These are phyloP conservation scores for Enteromius argenteus DNA, from an alignment of 2,797 vertebrate species.

Conservation along the genomic window DNA sequence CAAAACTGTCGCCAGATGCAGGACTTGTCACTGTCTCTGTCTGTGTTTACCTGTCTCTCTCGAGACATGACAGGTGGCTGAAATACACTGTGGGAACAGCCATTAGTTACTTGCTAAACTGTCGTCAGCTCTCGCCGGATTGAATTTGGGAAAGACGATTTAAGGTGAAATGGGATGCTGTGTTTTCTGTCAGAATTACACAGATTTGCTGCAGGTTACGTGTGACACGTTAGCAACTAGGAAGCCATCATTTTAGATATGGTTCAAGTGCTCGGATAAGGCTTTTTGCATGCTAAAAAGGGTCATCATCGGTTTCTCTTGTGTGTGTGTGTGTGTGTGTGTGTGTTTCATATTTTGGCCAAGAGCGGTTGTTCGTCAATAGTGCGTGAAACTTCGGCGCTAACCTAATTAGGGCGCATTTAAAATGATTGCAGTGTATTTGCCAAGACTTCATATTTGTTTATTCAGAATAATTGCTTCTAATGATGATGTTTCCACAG, in stretches of 20 bases:
- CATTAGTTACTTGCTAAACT: slow-evolving; percentile 36
- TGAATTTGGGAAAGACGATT: slow-evolving; percentile 34
- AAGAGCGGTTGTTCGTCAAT: slow-evolving; percentile 51
- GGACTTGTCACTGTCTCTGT: slow-evolving; percentile 55
- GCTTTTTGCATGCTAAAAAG: slow-evolving; percentile 14
- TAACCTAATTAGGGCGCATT: slow-evolving; percentile 59
- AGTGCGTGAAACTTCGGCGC: slow-evolving; percentile 49
- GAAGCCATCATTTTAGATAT: slow-evolving; percentile 1
- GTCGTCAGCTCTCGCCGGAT: slow-evolving; percentile 20
- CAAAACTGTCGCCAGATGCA: slow-evolving; percentile 40
- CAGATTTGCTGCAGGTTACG: slow-evolving; percentile 27
- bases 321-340: not conserved
- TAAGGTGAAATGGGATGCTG: slow-evolving; percentile 14
- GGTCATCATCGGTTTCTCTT: not conserved
- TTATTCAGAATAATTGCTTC: slow-evolving; percentile 62
- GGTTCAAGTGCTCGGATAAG: not conserved
- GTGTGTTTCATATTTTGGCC: slow-evolving; percentile 21
- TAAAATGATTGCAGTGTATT: slow-evolving; percentile 59
- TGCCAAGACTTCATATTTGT: slow-evolving; percentile 54
- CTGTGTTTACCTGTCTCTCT: slow-evolving; percentile 42
- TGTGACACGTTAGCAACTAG: slow-evolving; percentile 27
- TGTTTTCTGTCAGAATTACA: slow-evolving; percentile 29
- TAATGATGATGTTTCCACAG: slow-evolving; percentile 59
- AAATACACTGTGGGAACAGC: slow-evolving; percentile 31
- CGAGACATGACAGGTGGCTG: slow-evolving; percentile 43